Percentiles rank a stretch among this genome's conserved stretches.
Evolutionary conservation across 2,797 vertebrate genomes (phyloP).

Genomic region (Leuciscus waleckii): DNA sequence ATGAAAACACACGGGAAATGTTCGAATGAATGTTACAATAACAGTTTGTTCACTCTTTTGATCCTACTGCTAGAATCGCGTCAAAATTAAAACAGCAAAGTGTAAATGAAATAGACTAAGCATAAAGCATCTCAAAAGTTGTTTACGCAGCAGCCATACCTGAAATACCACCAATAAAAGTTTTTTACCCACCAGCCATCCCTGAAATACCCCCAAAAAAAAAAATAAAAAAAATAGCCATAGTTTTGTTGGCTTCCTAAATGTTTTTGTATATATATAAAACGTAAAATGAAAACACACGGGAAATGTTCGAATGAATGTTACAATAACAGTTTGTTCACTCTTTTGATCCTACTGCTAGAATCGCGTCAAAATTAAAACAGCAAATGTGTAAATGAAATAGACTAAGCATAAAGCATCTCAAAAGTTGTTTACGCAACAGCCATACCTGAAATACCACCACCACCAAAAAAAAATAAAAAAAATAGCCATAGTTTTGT

Average conservation of each 20-base stretch:
- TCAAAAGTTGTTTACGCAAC: too few relatives aligned
- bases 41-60: slow-evolving; percentile 17
- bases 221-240: background rate
- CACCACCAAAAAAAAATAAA: too few relatives aligned
- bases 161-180: too few relatives aligned
- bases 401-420: background rate
- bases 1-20: slow-evolving; percentile 33
- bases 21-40: slow-evolving; percentile 21
- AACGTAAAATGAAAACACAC: slow-evolving; percentile 37
- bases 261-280: too few relatives aligned
- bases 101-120: background rate
- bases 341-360: background rate
- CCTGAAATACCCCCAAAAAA: background rate
- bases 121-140: background rate
- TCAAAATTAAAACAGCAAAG: background rate
- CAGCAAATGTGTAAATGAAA: background rate
- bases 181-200: too few relatives aligned
- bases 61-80: background rate
- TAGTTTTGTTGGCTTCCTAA: background rate
- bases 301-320: slow-evolving; percentile 24
- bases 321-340: slow-evolving; percentile 11
- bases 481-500: background rate
- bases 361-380: background rate
- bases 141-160: too few relatives aligned
- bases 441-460: too few relatives aligned